A percentile compares a stretch with the other conserved stretches of the same genome.
Evolutionary conservation across 1,140 invertebrate species (phyloP).

Genomic region (Zaprionus capensis): DNA sequence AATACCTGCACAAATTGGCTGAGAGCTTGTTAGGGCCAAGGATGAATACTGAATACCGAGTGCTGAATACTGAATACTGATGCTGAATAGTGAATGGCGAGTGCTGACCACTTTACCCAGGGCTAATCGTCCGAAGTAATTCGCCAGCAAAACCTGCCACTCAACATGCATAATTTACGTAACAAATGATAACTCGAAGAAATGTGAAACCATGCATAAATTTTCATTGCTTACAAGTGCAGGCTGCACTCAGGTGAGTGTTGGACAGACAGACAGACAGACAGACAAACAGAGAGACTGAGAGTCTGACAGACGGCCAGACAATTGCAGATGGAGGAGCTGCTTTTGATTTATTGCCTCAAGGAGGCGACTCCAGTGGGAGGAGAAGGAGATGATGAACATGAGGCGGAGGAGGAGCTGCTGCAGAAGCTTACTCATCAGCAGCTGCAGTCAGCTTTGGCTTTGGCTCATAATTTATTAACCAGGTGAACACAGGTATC

Average conservation of each 20-base stretch:
- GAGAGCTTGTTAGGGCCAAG: slow-evolving; percentile 5
- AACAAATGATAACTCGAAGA: slow-evolving; percentile 83
- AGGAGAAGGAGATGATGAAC: too few species aligned
- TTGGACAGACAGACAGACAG: neutral
- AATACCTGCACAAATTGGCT: slow-evolving; percentile 8
- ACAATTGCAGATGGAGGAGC: slow-evolving; percentile 58
- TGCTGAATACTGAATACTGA: slow-evolving; percentile 8
- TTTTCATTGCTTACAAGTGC: slow-evolving; percentile 61
- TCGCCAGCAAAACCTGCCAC: slow-evolving; percentile 71
- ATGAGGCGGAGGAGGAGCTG: slow-evolving; percentile 13
- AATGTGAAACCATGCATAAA: slow-evolving; percentile 81
- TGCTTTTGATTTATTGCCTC: slow-evolving; percentile 73
- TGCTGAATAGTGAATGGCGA: slow-evolving; percentile 14
- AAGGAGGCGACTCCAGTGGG: slow-evolving; percentile 33
- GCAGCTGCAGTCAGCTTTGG: slow-evolving; percentile 74
- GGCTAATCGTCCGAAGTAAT: slow-evolving; percentile 75
- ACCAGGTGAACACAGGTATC: slow-evolving; percentile 31
- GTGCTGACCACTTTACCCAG: slow-evolving; percentile 60
- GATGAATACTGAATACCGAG: slow-evolving; percentile 10
- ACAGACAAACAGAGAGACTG: slow-evolving; percentile 34
- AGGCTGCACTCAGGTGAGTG: slow-evolving; percentile 13
- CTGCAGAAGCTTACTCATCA: slow-evolving; percentile 58
- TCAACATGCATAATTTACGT: slow-evolving; percentile 82
- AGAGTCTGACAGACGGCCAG: slow-evolving; percentile 52
- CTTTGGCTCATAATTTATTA: slow-evolving; percentile 74